Conservation (phyloP, 2,797 vertebrate genomes). For the Pagetopsis macropterus region DNA sequence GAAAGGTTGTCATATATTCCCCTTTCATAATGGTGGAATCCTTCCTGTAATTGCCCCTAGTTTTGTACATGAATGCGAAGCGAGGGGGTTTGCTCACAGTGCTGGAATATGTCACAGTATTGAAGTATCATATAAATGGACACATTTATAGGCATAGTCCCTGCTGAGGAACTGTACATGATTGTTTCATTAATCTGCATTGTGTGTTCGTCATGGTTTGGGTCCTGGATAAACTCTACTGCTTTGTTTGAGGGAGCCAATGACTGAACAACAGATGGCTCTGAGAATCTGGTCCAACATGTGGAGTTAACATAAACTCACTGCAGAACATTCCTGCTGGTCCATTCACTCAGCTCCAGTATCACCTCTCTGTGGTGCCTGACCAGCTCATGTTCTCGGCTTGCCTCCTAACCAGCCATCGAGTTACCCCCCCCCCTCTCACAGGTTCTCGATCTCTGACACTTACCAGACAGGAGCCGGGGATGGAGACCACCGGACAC, state of each 20-base stretch:
- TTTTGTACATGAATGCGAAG: slow-evolving; percentile 63
- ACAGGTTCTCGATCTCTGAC: slow-evolving; percentile 59
- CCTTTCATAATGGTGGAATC: slow-evolving; percentile 61
- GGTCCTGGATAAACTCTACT: slow-evolving; percentile 18
- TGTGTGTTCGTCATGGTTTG: slow-evolving; percentile 47
- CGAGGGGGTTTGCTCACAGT: slow-evolving; percentile 37
- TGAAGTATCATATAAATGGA: slow-evolving; percentile 42
- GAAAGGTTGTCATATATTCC: slow-evolving; percentile 62
- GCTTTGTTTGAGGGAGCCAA: slow-evolving; percentile 39
- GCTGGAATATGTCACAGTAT: slow-evolving; percentile 51
- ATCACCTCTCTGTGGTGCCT: slow-evolving; percentile 42
- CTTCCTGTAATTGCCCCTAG: slow-evolving; percentile 66
- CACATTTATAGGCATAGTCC: slow-evolving; percentile 16
- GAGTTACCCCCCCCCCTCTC: slow-evolving; percentile 26
- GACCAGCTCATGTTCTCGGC: slow-evolving; percentile 43
- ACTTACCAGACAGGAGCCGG: slow-evolving; percentile 66
- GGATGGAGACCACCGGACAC: slow-evolving; percentile 69
- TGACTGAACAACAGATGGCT: slow-evolving; percentile 55
- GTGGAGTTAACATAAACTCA: slow-evolving; percentile 40
- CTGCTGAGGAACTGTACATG: slow-evolving; percentile 19
- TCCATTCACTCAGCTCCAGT: slow-evolving; percentile 50
- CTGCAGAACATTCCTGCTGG: slow-evolving; percentile 43
- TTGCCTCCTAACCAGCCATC: slow-evolving; percentile 49
- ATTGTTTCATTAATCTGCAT: slow-evolving; percentile 32
- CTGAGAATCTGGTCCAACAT: slow-evolving; percentile 25